phyloP scores from a whole-genome alignment of 2,797 vertebrate genomes.

The Hapalemur alaotrensis region DNA sequence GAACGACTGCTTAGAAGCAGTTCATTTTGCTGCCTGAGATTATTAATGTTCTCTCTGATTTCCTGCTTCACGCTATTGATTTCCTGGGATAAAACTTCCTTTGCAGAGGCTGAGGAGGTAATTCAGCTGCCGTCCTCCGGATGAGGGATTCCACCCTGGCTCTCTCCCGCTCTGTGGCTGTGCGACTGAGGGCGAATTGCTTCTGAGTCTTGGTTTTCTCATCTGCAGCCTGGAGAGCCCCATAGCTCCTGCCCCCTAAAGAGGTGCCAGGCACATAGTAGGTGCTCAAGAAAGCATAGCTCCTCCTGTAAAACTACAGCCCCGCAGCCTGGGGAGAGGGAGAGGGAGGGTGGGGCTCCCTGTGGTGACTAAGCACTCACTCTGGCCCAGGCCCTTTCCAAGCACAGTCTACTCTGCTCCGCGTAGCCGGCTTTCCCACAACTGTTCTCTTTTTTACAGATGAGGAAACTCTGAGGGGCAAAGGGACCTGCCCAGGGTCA shows the following conservation, averaged over 20 bases:
- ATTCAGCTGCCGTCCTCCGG: background rate
- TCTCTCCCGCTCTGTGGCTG: background rate
- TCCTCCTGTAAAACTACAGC: background rate
- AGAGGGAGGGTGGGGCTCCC: accelerated
- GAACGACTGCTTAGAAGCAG: background rate
- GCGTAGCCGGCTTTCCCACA: background rate
- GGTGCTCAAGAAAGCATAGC: background rate
- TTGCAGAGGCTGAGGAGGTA: background rate
- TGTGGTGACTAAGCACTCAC: accelerated
- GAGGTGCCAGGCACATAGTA: background rate
- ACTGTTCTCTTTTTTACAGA: background rate
- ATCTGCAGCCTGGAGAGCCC: background rate
- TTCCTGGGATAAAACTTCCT: background rate
- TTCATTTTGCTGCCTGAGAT: constrained; percentile 30
- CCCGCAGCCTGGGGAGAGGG: background rate
- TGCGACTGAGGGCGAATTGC: background rate
- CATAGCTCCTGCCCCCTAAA: background rate
- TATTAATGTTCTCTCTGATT: constrained; percentile 28
- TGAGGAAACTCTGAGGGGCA: background rate
- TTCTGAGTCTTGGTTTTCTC: background rate
- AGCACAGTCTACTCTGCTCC: background rate
- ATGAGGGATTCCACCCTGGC: background rate
- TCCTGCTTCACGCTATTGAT: background rate
- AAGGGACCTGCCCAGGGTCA: background rate
- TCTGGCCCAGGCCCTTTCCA: background rate